Evolutionary conservation across 2,797 vertebrate genomes (phyloP).

Genomic region (Arnoldichthys spilopterus): DNA sequence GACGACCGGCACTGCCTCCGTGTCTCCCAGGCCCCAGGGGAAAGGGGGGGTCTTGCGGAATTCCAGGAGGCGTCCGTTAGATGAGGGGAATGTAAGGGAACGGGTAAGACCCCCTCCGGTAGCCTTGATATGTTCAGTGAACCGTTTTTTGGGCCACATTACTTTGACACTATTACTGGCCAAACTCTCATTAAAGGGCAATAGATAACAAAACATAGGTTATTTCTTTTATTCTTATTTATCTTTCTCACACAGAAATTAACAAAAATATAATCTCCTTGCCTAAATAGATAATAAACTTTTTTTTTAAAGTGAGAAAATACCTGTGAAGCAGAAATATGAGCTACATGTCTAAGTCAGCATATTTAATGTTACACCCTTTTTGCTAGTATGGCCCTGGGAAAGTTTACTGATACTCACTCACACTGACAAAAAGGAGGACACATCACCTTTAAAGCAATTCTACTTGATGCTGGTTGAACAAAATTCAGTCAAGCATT

Average conservation of each 20-base stretch:
- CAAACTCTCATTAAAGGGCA: background rate
- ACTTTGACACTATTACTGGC: background rate
- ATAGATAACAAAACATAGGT: background rate
- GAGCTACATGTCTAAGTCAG: slow-evolving; percentile 66
- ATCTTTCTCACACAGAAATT: no score
- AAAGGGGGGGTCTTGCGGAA: no score
- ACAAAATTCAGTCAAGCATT: background rate
- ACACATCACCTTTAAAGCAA: background rate
- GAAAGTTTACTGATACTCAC: slow-evolving; percentile 59
- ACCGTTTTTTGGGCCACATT: background rate
- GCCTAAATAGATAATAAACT: no score
- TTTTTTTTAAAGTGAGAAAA: background rate
- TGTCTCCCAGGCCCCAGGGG: no score
- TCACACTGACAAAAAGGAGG: slow-evolving; percentile 63
- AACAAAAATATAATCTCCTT: no score
- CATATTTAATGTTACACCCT: slow-evolving; percentile 51
- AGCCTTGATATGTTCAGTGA: background rate
- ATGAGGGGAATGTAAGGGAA: no score
- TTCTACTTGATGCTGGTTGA: background rate
- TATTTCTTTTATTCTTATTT: no score
- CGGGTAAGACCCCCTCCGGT: no score
- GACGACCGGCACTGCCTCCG: no score
- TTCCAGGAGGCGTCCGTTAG: no score
- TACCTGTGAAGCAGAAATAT: slow-evolving; percentile 58
- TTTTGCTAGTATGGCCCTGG: slow-evolving; percentile 52